Evolutionary conservation across 2,113 vertebrate species (phyloP).

Genomic region (Hiodon tergisus): DNA sequence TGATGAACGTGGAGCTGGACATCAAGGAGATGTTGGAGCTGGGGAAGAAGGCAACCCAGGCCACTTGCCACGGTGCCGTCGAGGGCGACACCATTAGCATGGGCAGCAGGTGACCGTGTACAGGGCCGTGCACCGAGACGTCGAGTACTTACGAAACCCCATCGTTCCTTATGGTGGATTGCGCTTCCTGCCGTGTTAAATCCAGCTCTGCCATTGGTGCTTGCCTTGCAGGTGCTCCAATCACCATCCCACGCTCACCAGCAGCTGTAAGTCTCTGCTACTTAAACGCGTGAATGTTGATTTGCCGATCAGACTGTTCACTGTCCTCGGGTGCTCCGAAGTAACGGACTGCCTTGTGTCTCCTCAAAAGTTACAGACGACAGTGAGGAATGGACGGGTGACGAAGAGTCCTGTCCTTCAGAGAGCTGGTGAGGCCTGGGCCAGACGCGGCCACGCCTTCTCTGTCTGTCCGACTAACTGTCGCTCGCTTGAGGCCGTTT

Average conservation of each 20-base stretch:
- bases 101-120: conserved; percentile 52
- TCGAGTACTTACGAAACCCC: neutral
- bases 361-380: conserved; percentile 66
- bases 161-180: neutral
- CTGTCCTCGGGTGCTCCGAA: neutral
- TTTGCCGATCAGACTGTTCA: neutral
- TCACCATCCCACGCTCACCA: conserved; percentile 33
- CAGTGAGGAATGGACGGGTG: conserved; percentile 69
- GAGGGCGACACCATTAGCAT: conserved; percentile 30
- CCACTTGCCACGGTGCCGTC: conserved; percentile 4
- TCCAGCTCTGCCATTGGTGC: neutral
- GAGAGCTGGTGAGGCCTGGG: conserved; percentile 47
- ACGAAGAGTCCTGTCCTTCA: conserved; percentile 58
- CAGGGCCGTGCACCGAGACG: neutral
- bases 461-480: too few relatives aligned
- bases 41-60: conserved; percentile 37
- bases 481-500: too few relatives aligned
- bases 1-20: conserved; percentile 52
- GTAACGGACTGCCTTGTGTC: neutral
- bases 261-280: conserved; percentile 56
- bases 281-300: neutral
- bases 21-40: conserved; percentile 55
- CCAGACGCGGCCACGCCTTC: too few relatives aligned
- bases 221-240: conserved; percentile 46
- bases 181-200: neutral